phyloP scores from a whole-genome alignment of 2,797 vertebrate species.

The Anableps anableps region DNA sequence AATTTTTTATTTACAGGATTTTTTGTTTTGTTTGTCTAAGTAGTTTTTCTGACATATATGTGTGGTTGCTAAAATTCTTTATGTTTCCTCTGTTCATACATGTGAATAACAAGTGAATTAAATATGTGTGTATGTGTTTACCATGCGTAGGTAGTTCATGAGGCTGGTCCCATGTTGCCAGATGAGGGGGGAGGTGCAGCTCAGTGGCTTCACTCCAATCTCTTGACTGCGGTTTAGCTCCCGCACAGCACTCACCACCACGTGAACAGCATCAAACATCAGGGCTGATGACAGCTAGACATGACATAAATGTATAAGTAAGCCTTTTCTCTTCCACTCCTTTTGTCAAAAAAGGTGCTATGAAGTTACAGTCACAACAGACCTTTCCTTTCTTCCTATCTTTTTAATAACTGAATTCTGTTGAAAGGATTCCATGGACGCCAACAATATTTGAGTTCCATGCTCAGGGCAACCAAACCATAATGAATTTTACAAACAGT shows the following conservation, averaged over 20 bases:
- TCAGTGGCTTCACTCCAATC: constrained; percentile 89
- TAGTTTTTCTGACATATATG: not conserved
- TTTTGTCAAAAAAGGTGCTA: not conserved
- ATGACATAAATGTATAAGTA: not conserved
- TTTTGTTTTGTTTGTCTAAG: not conserved
- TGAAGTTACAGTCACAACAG: not conserved
- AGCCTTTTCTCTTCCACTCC: not conserved
- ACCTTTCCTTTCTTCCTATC: not conserved
- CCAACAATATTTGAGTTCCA: not conserved
- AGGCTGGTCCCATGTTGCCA: constrained; percentile 91
- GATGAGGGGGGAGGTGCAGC: constrained; percentile 86
- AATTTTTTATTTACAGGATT: not conserved
- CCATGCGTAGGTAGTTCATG: constrained; percentile 93
- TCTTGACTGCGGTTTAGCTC: constrained; percentile 93
- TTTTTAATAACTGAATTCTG: not conserved
- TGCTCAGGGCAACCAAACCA: not conserved
- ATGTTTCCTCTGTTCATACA: not conserved
- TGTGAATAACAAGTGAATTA: not conserved
- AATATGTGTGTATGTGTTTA: constrained; percentile 44
- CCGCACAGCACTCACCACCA: constrained; percentile 89
- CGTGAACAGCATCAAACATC: constrained; percentile 91
- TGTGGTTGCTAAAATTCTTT: not conserved
- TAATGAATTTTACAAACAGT: not conserved
- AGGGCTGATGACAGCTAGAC: constrained; percentile 87
- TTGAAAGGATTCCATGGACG: not conserved